Evolutionary conservation across 2,113 vertebrate species (phyloP).

Genomic region (Henicopernis longicauda): DNA sequence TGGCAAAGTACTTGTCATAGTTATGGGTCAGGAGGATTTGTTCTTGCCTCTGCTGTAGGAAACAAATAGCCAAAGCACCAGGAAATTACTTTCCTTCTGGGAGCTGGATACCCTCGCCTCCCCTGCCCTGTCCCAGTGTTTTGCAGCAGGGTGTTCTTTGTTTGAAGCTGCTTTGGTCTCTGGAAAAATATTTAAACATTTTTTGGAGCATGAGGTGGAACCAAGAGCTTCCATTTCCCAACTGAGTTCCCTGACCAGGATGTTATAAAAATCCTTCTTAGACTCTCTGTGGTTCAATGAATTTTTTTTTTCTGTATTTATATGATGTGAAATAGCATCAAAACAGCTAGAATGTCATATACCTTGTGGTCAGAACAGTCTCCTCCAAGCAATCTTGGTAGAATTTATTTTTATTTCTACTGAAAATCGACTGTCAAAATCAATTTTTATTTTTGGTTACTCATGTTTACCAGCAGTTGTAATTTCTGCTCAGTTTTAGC

Average conservation of each 20-base stretch:
- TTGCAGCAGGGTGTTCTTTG: background rate
- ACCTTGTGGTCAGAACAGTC: background rate
- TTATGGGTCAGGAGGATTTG: background rate
- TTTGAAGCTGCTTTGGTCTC: background rate
- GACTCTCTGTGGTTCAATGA: background rate
- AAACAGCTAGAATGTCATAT: background rate
- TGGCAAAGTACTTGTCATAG: background rate
- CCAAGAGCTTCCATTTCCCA: background rate
- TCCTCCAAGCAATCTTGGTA: background rate
- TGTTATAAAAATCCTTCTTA: background rate
- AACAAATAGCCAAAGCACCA: background rate
- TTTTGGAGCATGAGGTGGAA: background rate
- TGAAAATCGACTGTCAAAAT: background rate
- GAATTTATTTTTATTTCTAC: constrained; percentile 23
- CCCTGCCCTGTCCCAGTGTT: background rate
- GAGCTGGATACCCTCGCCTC: background rate
- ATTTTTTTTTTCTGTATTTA: background rate
- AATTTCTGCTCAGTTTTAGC: background rate
- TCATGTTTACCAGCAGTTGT: background rate
- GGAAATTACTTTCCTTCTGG: background rate
- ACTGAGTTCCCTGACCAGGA: background rate
- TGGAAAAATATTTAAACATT: background rate
- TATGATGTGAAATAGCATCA: background rate
- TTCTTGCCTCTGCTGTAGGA: background rate
- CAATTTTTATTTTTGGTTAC: background rate